phyloP scores from a whole-genome alignment of 2,888 invertebrate species.

The Priocnemis perturbator region DNA sequence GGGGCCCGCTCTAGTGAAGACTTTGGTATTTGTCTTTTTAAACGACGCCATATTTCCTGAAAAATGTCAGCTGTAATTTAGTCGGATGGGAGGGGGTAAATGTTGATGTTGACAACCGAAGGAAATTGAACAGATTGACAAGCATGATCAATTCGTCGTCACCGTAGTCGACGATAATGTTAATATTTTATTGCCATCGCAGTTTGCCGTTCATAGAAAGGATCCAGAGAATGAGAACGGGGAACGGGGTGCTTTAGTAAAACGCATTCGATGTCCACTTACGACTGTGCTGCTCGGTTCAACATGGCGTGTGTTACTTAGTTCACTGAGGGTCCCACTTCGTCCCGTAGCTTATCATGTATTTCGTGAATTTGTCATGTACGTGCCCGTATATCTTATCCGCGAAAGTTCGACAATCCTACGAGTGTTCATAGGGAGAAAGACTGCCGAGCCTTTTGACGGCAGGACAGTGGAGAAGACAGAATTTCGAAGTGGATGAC shows the following conservation, averaged over 20 bases:
- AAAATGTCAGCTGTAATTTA: conserved; percentile 31
- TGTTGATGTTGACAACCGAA: conserved; percentile 47
- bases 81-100: conserved; percentile 22
- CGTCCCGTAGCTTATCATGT: conserved; percentile 44
- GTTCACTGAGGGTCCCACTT: conserved; percentile 35
- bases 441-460: conserved; percentile 18
- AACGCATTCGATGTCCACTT: conserved; percentile 13
- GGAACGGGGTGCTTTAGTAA: conserved; percentile 27
- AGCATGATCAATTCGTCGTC: background rate
- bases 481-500: conserved; percentile 22
- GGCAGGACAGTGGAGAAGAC: conserved; percentile 13
- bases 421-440: conserved; percentile 20
- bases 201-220: background rate
- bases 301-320: conserved; percentile 61
- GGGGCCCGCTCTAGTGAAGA: conserved; percentile 81
- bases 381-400: conserved; percentile 26
- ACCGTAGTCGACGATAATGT: background rate
- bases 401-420: conserved; percentile 25
- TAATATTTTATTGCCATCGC: background rate
- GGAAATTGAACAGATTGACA: conserved; percentile 12
- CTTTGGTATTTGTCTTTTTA: conserved; percentile 84
- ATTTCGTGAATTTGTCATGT: conserved; percentile 38
- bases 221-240: background rate
- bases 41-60: conserved; percentile 77
- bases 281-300: conserved; percentile 48